A percentile compares a stretch with the other conserved stretches of the same genome.
These are phyloP conservation scores for Nomia melanderi DNA, from an alignment of 1,140 invertebrate species.

Conservation along the genomic window DNA sequence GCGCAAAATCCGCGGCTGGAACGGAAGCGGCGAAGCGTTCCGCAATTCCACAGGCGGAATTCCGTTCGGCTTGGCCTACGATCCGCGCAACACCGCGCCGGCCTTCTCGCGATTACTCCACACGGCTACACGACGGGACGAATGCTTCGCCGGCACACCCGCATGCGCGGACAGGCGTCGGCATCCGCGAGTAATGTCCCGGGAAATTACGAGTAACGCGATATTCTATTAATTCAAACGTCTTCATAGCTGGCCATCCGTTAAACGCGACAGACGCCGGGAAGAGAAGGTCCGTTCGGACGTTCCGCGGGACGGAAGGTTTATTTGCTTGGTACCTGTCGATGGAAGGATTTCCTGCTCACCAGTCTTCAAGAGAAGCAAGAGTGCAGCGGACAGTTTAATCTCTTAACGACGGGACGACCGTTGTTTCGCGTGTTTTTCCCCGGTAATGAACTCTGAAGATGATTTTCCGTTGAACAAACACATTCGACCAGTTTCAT, in stretches of 20 bases:
- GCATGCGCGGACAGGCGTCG: slow-evolving; percentile 20
- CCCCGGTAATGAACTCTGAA: too few relatives aligned
- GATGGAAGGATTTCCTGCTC: too few relatives aligned
- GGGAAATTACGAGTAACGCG: slow-evolving; percentile 32
- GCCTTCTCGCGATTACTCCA: slow-evolving; percentile 44
- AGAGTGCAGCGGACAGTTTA: background rate
- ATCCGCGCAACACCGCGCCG: slow-evolving; percentile 49
- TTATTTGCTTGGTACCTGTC: background rate
- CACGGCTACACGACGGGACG: slow-evolving; percentile 33
- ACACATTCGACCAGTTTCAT: too few relatives aligned
- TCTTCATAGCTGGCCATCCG: background rate
- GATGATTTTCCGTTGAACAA: too few relatives aligned
- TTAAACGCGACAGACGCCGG: too few relatives aligned
- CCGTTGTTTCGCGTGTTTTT: too few relatives aligned
- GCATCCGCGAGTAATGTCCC: slow-evolving; percentile 36
- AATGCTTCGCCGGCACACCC: slow-evolving; percentile 18
- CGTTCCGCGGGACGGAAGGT: background rate
- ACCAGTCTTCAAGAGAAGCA: too few relatives aligned
- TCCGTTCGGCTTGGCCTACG: slow-evolving; percentile 58
- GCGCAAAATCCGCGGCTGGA: background rate
- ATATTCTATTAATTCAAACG: slow-evolving; percentile 39
- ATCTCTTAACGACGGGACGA: background rate
- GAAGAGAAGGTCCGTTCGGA: background rate
- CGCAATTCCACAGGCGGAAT: slow-evolving; percentile 52
- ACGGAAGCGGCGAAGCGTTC: slow-evolving; percentile 36